Base-by-base conservation (phyloP, 92 coral and sea anemone species). In the Diadumene lineata region DNA sequence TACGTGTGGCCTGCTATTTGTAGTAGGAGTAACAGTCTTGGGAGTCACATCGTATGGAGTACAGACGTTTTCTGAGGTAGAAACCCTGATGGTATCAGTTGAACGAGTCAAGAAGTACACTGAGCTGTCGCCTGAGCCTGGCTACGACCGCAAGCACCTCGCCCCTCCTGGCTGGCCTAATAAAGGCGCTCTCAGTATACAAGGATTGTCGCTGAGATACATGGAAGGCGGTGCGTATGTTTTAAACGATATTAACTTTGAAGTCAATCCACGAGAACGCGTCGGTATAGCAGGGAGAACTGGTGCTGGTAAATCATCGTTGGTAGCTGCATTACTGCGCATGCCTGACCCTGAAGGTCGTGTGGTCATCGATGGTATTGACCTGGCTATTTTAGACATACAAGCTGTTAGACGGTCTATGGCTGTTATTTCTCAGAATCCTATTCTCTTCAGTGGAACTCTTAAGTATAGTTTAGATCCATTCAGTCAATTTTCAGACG, bases 261-360 rank as follows among this genome's bases (percentile, higher is more conserved):
- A 74, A 7, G 68, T 61, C 2, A 43, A 60, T 18, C 57, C 79
- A 15, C 8, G 27, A 28, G 68, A 74, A 28, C 34, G 48, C 17
- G 62, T 74, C 3, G 79, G 79, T 22, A 62, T 74, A 24, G 70
- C 70, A 22, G 79, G 79, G 0, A 62, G 81, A 2, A 76, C 81
- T 38, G 81, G 81, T 23, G 72, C 81, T 31, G 81, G 81, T 0
- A 76, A 76, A 48, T 76, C 73, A 18, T 76, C 81, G 0, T 34
- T 76, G 27, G 72, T 76, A 31, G 73, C 81, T 50, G 81, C 81
- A 2, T 55, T 76, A 19, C 66, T 76, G 25, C 73, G 81, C 55
- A 57, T 76, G 64, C 81, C 81, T 15, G 81, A 76, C 31, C 73
- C 81, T 50, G 22, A 50, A 46, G 81, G 81, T 4, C 51, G 64